phyloP scores from a whole-genome alignment of 2,888 invertebrate species.

The Agrochola lota region DNA sequence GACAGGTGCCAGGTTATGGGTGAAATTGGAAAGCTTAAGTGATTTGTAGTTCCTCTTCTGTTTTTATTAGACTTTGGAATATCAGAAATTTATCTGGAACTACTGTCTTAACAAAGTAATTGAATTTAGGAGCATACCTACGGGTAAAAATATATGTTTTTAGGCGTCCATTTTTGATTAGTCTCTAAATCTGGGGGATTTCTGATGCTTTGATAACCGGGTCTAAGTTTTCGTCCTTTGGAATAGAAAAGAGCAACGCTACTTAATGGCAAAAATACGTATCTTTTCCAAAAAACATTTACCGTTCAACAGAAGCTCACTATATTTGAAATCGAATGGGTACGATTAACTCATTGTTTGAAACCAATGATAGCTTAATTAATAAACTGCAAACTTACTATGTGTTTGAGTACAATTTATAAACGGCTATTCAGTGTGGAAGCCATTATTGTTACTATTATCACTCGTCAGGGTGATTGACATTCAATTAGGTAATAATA shows the following conservation, averaged over 20 bases:
- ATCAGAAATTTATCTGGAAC: conserved; percentile 18
- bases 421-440: conserved; percentile 19
- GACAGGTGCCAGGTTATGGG: conserved; percentile 37
- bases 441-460: conserved; percentile 25
- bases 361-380: background rate
- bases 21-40: conserved; percentile 51
- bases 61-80: conserved; percentile 44
- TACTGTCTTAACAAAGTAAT: conserved; percentile 4
- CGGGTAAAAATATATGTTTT: background rate
- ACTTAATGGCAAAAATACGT: background rate
- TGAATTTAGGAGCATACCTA: background rate
- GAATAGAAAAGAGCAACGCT: background rate
- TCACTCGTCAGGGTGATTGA: conserved; percentile 32
- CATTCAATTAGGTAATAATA: conserved; percentile 45
- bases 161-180: background rate
- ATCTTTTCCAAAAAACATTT: too few species aligned
- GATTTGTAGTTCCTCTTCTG: conserved; percentile 45
- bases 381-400: conserved; percentile 9
- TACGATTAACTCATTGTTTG: background rate
- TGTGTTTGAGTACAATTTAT: conserved; percentile 6
- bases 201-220: background rate
- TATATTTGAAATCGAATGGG: background rate
- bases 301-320: too few species aligned
- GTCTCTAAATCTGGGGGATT: background rate
- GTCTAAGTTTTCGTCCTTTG: background rate